These are phyloP conservation scores for Carcharodon carcharias DNA, from an alignment of 2,797 vertebrate species.

Conservation along the genomic window DNA sequence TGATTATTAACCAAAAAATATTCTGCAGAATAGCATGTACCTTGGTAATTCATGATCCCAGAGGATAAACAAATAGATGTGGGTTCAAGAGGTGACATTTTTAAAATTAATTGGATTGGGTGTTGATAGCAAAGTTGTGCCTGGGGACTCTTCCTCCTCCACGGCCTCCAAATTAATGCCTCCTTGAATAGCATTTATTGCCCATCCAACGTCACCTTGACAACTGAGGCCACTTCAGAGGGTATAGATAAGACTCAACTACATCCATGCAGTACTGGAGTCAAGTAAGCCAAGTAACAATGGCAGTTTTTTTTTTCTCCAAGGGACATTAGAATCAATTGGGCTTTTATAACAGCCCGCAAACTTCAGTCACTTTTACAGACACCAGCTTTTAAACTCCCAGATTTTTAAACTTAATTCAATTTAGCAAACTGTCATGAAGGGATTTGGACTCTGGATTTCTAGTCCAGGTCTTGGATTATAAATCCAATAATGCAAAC, in stretches of 20 bases:
- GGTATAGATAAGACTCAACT: not conserved
- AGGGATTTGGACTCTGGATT: not conserved
- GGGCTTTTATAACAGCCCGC: not conserved
- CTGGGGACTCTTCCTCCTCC: not conserved
- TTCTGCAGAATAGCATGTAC: not conserved
- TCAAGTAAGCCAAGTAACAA: not conserved
- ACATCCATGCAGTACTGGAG: not conserved
- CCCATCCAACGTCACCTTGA: not conserved
- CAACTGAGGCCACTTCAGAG: not conserved
- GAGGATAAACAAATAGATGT: not conserved
- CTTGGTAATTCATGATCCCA: not conserved
- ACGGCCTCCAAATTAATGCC: not conserved
- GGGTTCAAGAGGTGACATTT: not conserved
- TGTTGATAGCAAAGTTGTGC: not conserved
- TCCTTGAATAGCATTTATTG: not conserved
- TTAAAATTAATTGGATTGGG: not conserved
- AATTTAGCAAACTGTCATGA: not conserved
- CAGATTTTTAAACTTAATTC: not conserved
- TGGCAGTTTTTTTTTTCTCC: not conserved
- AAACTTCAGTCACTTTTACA: not conserved
- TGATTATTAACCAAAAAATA: constrained; percentile 5
- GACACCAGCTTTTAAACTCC: not conserved
- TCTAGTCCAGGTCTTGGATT: not conserved
- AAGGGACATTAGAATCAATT: not conserved
- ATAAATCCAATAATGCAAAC: not conserved